phyloP scores from a whole-genome alignment of 2,113 vertebrate species.

The Copsychus sechellarum region DNA sequence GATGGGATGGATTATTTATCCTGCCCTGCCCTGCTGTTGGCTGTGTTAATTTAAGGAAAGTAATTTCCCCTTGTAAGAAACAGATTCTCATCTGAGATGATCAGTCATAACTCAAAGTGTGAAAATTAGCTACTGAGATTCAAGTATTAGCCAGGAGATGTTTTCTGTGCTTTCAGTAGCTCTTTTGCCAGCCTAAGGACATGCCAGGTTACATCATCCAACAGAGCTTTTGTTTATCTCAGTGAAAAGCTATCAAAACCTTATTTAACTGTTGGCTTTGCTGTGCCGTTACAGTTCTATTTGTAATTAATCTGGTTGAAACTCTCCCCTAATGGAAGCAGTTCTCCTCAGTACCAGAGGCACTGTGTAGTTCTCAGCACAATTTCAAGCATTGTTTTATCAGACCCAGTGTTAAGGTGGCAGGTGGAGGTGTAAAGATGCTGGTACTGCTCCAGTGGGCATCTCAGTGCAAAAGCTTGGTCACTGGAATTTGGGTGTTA shows the following conservation, averaged over 20 bases:
- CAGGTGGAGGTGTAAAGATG: neutral
- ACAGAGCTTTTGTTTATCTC: neutral
- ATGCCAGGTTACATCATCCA: neutral
- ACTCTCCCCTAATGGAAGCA: neutral
- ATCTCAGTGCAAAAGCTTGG: neutral
- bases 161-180: neutral
- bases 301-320: neutral
- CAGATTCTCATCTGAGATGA: neutral
- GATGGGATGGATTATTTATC: neutral
- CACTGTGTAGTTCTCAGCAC: neutral
- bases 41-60: neutral
- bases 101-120: neutral
- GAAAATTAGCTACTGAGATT: neutral
- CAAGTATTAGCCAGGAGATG: neutral
- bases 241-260: neutral
- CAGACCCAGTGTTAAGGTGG: accelerated
- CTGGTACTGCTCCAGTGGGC: neutral
- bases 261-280: neutral
- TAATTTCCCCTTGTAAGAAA: neutral
- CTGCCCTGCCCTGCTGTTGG: neutral
- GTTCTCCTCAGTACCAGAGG: neutral
- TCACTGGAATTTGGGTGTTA: neutral
- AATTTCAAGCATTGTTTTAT: accelerated
- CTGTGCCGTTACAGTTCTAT: neutral
- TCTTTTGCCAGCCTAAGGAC: neutral